Base-by-base conservation (phyloP, 2,888 invertebrate genomes). In the Drosophila macrospina region DNA sequence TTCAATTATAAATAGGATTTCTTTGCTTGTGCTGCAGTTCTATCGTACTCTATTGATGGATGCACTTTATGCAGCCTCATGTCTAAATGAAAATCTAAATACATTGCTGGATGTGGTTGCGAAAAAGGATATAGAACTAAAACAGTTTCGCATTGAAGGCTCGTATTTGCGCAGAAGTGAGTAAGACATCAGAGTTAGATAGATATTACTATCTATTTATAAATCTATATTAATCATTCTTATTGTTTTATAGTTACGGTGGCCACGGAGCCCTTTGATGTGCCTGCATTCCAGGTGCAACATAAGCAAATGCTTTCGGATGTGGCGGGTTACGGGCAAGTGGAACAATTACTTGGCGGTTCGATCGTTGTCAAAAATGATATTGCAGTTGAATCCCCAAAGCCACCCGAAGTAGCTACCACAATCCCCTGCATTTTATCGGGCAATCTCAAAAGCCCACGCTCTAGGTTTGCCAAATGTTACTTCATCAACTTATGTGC, bases 91-190 rank as follows among this genome's bases (percentile, higher is more conserved):
- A 4, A 80, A 89, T 71, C 65, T 88, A 6, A 64, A 69, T 1
- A 68, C 79, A 15, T 60, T 91, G 24, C 68, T 84, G 1, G 75
- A 86, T 0, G 67, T 80, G 5, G 54, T 91, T 7, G 68, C 65
- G 1, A 88, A 89, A 47, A 92, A 92, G 54, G 92, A 92, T 50
- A 42, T 69, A 0, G 92, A 92, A 71, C 74, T 92, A 1, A 69
- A 78, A 2, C 91, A 92, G 51, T 92, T 89, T 52, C 88, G 83
- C 47, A 51, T 41, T 0, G 91, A 92, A 50, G 91, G 91, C 5
- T 83, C 78, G 13, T 50, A 80, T 16, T 60, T 91, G 16, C 78
- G 79, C 30, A 77, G 91, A 74, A 79, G 92, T 91, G 71, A 70
- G 80, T 72, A 20, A 7, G 6, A 6, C 5, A 28, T 15, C 4